phyloP scores from a whole-genome alignment of 2,888 invertebrate genomes.

The Thelaira solivaga region DNA sequence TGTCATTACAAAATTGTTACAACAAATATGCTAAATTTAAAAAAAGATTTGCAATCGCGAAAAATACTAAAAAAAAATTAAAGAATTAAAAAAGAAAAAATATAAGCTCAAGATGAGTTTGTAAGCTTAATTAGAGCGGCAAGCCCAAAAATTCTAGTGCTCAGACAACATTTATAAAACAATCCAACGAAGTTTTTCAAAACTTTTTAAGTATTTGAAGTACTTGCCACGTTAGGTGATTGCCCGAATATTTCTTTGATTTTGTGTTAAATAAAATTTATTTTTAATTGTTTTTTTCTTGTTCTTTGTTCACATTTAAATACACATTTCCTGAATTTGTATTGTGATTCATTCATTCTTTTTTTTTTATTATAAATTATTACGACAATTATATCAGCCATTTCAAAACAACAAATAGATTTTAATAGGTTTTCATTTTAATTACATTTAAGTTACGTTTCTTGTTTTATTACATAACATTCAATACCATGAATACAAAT shows the following conservation, averaged over 20 bases:
- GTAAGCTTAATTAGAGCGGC: not conserved
- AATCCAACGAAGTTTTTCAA: too few species aligned
- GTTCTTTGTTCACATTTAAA: not conserved
- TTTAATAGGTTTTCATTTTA: too few species aligned
- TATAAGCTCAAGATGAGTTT: not conserved
- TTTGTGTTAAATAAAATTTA: conserved; percentile 7
- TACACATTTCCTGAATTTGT: conserved; percentile 13
- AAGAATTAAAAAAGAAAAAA: conserved; percentile 11
- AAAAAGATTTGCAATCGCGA: conserved; percentile 36
- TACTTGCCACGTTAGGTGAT: too few species aligned
- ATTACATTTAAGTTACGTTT: too few species aligned
- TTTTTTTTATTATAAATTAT: conserved; percentile 10
- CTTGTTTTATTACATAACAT: too few species aligned
- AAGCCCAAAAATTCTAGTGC: not conserved
- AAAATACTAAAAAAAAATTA: not conserved
- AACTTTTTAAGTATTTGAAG: too few species aligned
- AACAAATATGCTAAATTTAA: conserved; percentile 4
- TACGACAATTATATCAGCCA: not conserved
- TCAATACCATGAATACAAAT: too few species aligned
- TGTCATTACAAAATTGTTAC: conserved; percentile 46
- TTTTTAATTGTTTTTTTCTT: not conserved
- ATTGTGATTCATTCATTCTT: not conserved
- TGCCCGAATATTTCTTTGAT: not conserved
- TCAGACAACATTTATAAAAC: too few species aligned
- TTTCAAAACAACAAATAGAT: too few species aligned